Evolutionary conservation across 2,888 invertebrate genomes (phyloP), one percentile per base, ranked within the genome.

Genomic region (Drosophila paramelanica): DNA sequence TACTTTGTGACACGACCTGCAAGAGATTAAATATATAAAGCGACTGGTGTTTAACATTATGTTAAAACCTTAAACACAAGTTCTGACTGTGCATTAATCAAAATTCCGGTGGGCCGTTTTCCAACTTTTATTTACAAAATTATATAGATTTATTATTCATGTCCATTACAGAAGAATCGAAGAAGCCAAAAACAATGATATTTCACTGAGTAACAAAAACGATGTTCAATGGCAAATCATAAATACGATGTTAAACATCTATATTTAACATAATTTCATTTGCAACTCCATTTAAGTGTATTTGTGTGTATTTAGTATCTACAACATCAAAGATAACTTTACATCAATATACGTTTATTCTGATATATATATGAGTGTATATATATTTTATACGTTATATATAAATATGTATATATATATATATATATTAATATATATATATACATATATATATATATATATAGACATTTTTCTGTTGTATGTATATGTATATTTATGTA

Each of bases 291-390:
- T 61, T 60, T 65, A 31, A 41, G 53, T 83, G 47, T 56, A 46
- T 55, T 46, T 62, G 56, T 65, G 42, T 39, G n/a, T 73, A 53
- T 59, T 67, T 69, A 59, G 73, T 90, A 88, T 90, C 90, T 89
- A 91, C 90, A 91, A 91, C 91, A 91, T 88, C 88, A 87, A 91
- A 82, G 83, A 79, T 88, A 88, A 82, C 80, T 71, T 71, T 69
- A 77, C 77, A 80, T 74, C 66, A 76, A 74, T 74, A 79, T 71
- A 70, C 59, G 72, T 70, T 71, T 68, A 59, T 74, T 73, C 56
- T 57, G 64, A 47, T 58, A 55, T 65, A 67, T 51, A 62, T 41
- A 41, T 65, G 25, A 51, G 41, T 58, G 25, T 56, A 38, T 55
- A 41, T 64, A 57, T 73, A 53, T 56, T 17, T 46, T 17, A 27